Conservation (phyloP, 2,797 vertebrate genomes). For the Poeciliopsis turneri region DNA sequence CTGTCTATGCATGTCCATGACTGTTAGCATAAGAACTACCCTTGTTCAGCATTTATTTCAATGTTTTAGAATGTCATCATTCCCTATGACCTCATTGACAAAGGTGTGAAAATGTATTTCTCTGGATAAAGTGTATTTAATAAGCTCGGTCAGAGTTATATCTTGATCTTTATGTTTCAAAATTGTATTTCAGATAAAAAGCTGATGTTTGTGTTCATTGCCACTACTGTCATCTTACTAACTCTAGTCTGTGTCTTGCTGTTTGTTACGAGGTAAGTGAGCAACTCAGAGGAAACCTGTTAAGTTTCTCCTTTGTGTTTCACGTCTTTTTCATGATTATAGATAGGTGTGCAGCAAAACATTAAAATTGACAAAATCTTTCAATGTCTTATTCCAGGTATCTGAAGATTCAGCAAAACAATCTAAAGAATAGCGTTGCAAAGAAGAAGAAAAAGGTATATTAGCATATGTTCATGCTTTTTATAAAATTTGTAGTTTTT, state of each 20-base stretch:
- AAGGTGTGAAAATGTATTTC: not conserved
- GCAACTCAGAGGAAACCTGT: not conserved
- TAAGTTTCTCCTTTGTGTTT: not conserved
- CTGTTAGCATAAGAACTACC: not conserved
- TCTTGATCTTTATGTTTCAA: not conserved
- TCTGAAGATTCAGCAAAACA: not conserved
- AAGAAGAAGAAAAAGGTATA: not conserved
- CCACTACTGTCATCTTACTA: not conserved
- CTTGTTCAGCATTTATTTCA: not conserved
- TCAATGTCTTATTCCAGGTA: conserved; percentile 20
- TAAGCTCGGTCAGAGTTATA: not conserved
- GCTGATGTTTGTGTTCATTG: not conserved
- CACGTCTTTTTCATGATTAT: not conserved
- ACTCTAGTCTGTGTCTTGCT: conserved; percentile 33
- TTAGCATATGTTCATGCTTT: conserved; percentile 31
- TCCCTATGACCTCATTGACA: not conserved
- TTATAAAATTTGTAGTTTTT: not conserved
- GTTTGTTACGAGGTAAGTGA: conserved; percentile 35
- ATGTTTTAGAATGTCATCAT: not conserved
- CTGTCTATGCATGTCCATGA: not conserved
- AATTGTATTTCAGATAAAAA: not conserved
- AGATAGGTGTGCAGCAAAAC: not conserved
- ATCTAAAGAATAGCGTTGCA: not conserved
- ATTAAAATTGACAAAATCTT: not conserved
- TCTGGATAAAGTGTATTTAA: not conserved